A percentile compares a stretch with the other conserved stretches of the same genome.
phyloP scores from a whole-genome alignment of 92 coral and sea anemone species.

The Galaxea fascicularis region DNA sequence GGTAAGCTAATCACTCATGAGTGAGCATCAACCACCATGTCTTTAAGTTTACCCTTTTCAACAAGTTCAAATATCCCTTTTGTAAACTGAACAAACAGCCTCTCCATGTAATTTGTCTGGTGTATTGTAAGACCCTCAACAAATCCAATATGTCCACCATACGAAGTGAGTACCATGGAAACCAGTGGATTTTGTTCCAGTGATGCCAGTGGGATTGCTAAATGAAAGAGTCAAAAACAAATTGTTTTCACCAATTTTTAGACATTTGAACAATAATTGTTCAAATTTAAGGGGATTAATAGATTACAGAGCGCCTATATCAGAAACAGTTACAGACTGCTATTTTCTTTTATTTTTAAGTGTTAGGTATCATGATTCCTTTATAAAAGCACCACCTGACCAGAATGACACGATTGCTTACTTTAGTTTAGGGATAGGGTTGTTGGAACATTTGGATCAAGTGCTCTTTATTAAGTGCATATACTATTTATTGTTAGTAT shows the following conservation, averaged over 20 bases:
- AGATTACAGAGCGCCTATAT: too few species aligned
- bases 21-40: conserved; percentile 21
- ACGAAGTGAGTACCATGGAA: conserved; percentile 78
- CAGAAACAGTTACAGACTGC: too few species aligned
- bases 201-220: conserved; percentile 86
- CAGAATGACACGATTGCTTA: too few species aligned
- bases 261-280: background rate
- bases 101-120: conserved; percentile 77
- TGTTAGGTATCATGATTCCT: too few species aligned
- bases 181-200: conserved; percentile 79
- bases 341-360: too few species aligned
- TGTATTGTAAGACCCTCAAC: conserved; percentile 78
- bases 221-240: background rate
- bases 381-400: too few species aligned
- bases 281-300: too few species aligned
- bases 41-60: conserved; percentile 54
- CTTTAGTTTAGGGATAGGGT: too few species aligned
- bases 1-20: background rate
- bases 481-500: too few species aligned
- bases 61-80: conserved; percentile 74
- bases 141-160: conserved; percentile 91
- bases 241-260: too few species aligned
- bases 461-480: too few species aligned
- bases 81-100: conserved; percentile 77
- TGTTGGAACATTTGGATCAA: too few species aligned